Conservation (phyloP, 1,140 invertebrate species). For the Tachypleus tridentatus region DNA sequence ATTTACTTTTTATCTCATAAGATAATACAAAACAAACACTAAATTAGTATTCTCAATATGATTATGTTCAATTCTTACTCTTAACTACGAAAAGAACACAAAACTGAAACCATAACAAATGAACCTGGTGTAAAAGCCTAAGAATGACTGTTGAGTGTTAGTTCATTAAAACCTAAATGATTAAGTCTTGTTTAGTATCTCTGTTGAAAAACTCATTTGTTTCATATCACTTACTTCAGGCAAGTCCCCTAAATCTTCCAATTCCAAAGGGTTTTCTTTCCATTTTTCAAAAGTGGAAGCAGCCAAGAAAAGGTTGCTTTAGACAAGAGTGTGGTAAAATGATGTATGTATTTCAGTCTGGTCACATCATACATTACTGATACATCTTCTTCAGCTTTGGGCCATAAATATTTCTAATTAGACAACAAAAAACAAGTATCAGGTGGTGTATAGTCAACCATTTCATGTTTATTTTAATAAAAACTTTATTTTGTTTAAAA, state of each 20-base stretch:
- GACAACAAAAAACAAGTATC: constrained; percentile 2
- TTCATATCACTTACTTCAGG: constrained; percentile 38
- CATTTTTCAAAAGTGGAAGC: constrained; percentile 48
- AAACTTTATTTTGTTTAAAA: no score
- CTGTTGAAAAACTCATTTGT: no score
- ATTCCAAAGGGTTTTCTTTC: constrained; percentile 52
- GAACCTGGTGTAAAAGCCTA: no score
- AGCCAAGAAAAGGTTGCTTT: constrained; percentile 67
- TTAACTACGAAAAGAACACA: no score
- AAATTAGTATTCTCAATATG: no score
- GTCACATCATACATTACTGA: constrained; percentile 13
- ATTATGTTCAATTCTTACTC: no score
- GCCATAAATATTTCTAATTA: constrained; percentile 12
- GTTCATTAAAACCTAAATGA: no score
- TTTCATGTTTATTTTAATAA: neutral
- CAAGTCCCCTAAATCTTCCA: constrained; percentile 53
- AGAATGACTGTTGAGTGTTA: no score
- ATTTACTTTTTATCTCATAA: no score
- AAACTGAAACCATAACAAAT: no score
- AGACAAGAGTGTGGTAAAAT: constrained; percentile 49
- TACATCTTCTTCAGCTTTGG: constrained; percentile 12
- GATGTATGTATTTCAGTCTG: constrained; percentile 37
- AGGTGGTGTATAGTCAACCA: neutral
- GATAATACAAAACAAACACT: no score
- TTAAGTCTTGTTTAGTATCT: no score